These are phyloP conservation scores for Deilephila porcellus DNA, from an alignment of 2,888 invertebrate genomes.

Conservation along the genomic window DNA sequence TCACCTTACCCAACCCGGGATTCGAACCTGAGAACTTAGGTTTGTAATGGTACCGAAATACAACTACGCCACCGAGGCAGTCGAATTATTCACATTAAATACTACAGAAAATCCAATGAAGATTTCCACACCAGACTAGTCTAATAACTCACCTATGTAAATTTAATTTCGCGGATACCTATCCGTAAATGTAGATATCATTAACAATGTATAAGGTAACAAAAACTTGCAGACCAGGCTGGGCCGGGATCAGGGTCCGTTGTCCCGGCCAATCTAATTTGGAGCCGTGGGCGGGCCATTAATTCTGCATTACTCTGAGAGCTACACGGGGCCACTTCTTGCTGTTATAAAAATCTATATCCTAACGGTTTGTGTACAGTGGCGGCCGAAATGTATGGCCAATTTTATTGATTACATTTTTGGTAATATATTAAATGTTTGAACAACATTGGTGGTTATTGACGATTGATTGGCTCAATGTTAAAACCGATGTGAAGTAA, in stretches of 20 bases:
- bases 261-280: constrained; percentile 52
- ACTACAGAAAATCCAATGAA: too few relatives aligned
- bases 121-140: too few relatives aligned
- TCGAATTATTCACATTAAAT: too few relatives aligned
- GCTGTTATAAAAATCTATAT: constrained; percentile 50
- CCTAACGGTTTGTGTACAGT: constrained; percentile 38
- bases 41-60: too few relatives aligned
- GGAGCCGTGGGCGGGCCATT: constrained; percentile 47
- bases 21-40: too few relatives aligned
- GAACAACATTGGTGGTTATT: too few relatives aligned
- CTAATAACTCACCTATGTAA: too few relatives aligned
- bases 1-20: too few relatives aligned
- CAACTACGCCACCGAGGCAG: too few relatives aligned
- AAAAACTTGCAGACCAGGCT: background rate
- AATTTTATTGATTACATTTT: background rate
- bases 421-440: background rate
- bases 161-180: background rate
- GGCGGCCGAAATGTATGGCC: constrained; percentile 27
- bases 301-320: constrained; percentile 57
- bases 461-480: too few relatives aligned
- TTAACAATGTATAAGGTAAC: background rate
- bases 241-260: background rate
- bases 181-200: background rate
- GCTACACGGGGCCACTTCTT: constrained; percentile 56
- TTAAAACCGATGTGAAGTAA: too few relatives aligned